These are phyloP conservation scores for Rhynchonycteris naso DNA, from an alignment of 2,797 vertebrate genomes.

Conservation along the genomic window DNA sequence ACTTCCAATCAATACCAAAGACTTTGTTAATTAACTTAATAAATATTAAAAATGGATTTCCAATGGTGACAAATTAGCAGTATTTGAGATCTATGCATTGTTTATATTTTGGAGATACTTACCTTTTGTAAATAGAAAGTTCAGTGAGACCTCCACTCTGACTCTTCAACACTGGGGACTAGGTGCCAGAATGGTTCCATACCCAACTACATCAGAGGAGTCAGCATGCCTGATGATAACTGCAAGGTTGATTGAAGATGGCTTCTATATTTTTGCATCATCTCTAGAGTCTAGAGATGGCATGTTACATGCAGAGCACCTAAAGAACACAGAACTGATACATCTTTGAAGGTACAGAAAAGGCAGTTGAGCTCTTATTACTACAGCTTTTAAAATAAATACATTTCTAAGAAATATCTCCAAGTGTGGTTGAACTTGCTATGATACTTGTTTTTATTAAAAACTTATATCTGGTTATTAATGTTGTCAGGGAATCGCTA, in stretches of 20 bases:
- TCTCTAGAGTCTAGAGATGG: not conserved
- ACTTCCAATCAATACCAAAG: not conserved
- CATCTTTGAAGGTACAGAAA: not conserved
- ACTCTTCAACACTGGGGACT: not conserved
- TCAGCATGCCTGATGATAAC: not conserved
- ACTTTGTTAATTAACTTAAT: conserved; percentile 24
- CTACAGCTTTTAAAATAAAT: conserved; percentile 1
- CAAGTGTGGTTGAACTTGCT: not conserved
- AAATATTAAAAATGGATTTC: conserved; percentile 29
- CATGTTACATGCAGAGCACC: not conserved
- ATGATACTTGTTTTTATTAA: not conserved
- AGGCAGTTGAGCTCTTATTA: not conserved
- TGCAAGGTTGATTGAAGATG: not conserved
- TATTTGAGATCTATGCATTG: not conserved
- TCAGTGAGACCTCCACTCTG: not conserved
- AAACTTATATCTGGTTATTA: not conserved
- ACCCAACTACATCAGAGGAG: not conserved
- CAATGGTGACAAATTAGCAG: not conserved
- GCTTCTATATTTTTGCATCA: not conserved
- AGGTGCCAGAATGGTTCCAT: not conserved
- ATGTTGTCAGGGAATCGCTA: not conserved
- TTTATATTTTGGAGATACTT: not conserved
- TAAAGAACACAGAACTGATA: not conserved
- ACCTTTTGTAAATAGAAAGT: not conserved
- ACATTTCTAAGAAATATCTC: conserved; percentile 11